These are phyloP conservation scores for Ephestia elutella DNA, from an alignment of 1,140 invertebrate genomes.

Conservation along the genomic window DNA sequence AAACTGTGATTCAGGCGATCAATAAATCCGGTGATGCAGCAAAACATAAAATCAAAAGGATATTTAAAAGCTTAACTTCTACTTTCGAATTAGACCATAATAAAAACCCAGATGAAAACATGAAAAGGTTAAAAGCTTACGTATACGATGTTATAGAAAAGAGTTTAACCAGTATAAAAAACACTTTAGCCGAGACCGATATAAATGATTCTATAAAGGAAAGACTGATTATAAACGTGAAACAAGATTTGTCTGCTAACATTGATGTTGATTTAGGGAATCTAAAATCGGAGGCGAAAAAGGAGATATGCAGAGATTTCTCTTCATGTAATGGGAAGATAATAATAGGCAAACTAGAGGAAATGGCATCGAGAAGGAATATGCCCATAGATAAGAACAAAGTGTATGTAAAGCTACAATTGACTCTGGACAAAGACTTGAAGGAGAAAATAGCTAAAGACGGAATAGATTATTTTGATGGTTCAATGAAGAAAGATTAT, in stretches of 20 bases:
- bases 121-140: conserved; percentile 30
- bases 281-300: conserved; percentile 27
- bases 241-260: conserved; percentile 40
- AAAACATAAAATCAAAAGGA: conserved; percentile 24
- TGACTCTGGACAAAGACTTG: conserved; percentile 29
- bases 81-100: conserved; percentile 31
- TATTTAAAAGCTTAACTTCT: conserved; percentile 32
- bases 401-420: conserved; percentile 37
- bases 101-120: conserved; percentile 31
- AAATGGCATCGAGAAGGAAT: neutral
- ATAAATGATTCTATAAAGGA: conserved; percentile 17
- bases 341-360: neutral
- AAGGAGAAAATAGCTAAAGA: conserved; percentile 15
- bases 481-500: neutral
- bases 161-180: conserved; percentile 1
- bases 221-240: conserved; percentile 25
- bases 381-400: neutral
- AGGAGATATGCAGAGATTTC: conserved; percentile 34
- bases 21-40: conserved; percentile 17
- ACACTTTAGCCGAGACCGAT: conserved; percentile 11
- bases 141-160: conserved; percentile 22
- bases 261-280: conserved; percentile 41
- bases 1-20: conserved; percentile 24
- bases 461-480: neutral
- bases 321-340: conserved; percentile 21